phyloP scores from a whole-genome alignment of 2,797 vertebrate species.

The Nyctalus aviator region DNA sequence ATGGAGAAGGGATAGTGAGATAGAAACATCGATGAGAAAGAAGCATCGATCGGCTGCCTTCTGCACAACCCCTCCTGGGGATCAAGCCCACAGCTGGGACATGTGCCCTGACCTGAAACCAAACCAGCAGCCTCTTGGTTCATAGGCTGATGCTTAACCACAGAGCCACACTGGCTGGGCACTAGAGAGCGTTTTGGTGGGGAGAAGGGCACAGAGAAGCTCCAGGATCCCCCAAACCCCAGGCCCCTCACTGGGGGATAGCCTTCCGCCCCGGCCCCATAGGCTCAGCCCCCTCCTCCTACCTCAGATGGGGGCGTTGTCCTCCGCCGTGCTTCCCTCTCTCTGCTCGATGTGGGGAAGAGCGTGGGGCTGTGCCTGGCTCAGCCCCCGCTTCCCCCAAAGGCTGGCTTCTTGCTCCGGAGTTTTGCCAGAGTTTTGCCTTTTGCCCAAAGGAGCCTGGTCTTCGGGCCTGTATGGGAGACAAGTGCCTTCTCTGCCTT shows the following conservation, averaged over 20 bases:
- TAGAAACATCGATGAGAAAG: too few relatives aligned
- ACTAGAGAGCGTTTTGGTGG: not conserved
- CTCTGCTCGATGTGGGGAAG: not conserved
- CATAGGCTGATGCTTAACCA: too few relatives aligned
- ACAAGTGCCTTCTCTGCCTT: slow-evolving; percentile 70
- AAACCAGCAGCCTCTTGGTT: too few relatives aligned
- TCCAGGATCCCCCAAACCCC: not conserved
- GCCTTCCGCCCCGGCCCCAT: not conserved
- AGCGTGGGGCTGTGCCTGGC: not conserved
- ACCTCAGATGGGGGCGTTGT: slow-evolving; percentile 64
- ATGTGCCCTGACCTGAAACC: too few relatives aligned
- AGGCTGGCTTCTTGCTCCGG: slow-evolving; percentile 31
- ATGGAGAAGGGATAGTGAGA: too few relatives aligned
- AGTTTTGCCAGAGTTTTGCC: slow-evolving; percentile 5
- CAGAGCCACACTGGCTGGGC: too few relatives aligned
- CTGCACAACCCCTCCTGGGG: too few relatives aligned
- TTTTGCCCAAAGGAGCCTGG: slow-evolving; percentile 41
- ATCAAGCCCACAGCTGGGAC: too few relatives aligned
- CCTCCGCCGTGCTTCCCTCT: slow-evolving; percentile 55
- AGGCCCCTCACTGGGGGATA: not conserved
- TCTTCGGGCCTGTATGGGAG: not conserved
- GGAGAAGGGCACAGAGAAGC: slow-evolving; percentile 1
- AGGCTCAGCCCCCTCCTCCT: slow-evolving; percentile 62
- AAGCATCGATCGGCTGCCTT: too few relatives aligned
- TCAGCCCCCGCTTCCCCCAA: not conserved